Evolutionary conservation across 2,888 invertebrate genomes (phyloP), one percentile per base, ranked within the genome.

Genomic region (Adelphocoris suturalis): DNA sequence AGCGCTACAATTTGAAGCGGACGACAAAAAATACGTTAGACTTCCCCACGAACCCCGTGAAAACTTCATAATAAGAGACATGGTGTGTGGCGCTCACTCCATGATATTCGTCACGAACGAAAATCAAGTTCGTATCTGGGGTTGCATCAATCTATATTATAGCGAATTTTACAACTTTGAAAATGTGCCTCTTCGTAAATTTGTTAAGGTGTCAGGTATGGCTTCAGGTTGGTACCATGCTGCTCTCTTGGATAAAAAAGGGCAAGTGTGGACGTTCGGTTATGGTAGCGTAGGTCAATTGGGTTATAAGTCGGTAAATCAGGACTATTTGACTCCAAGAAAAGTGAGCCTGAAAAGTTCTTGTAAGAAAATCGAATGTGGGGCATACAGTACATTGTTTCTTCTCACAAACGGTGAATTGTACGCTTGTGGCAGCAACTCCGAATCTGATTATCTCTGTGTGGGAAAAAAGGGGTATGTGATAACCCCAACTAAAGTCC

Each of bases 321-420:
- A 28, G 57, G 61, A 61, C 4, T 46, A 85, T 0, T 16, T 57
- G 0, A 14, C 14, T 5, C 37, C 57, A 7, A 57, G 13, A 16
- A 52, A 52, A 37, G 85, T 85, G 19, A 16, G 14, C 5, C 28
- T 85, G 37, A 57, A 57, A n/a, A 14, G 16, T 2, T 7, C 37
- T 4, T 85, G 85, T 61, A 37, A 13, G 16, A 85, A 85, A 85
- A 61, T 85, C 28, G 85, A 85, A 37, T 85, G 85, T 61, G 85
- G 85, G 12, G 28, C 28, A 3, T 85, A 57, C 85, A 85, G 85
- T 61, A 85, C 55, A 27, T 13, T 85, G 23, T 85, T 28, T 57
- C 57, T 85, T 5, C 85, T 85, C 0, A 61, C 23, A 37, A 61
- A 55, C 16, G 85, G 85, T 14, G 57, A 85, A 57, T 52, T 85